Percentiles rank a stretch among this genome's conserved stretches.
Evolutionary conservation across 1,140 invertebrate species (phyloP).

Genomic region (Tetramorium simillimum): DNA sequence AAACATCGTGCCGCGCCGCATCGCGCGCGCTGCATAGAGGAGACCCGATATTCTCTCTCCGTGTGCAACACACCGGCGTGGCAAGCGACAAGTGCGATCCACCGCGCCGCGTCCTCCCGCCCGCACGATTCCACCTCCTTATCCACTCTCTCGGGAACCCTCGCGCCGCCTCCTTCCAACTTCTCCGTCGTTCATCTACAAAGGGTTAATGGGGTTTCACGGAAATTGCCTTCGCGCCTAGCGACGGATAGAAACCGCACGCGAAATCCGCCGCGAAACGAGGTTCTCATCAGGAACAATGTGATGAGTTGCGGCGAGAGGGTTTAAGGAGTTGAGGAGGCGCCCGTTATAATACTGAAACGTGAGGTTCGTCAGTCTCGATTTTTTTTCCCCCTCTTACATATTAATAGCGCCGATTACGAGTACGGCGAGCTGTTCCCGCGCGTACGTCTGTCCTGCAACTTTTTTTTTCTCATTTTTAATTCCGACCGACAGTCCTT

Average conservation of each 20-base stretch:
- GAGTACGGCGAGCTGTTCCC: too few species aligned
- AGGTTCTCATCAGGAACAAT: slow-evolving; percentile 57
- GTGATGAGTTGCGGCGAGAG: slow-evolving; percentile 36
- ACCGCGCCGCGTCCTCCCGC: not conserved
- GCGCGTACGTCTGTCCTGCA: not conserved
- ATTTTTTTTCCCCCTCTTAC: not conserved
- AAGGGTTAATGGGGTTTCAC: slow-evolving; percentile 77
- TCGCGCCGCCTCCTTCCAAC: slow-evolving; percentile 42
- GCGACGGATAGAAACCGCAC: slow-evolving; percentile 71
- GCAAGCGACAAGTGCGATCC: slow-evolving; percentile 73
- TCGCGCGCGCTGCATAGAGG: slow-evolving; percentile 60
- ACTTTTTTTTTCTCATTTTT: not conserved
- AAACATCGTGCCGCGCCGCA: slow-evolving; percentile 64
- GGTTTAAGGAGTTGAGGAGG: slow-evolving; percentile 13
- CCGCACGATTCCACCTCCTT: slow-evolving; percentile 48
- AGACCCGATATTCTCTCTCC: slow-evolving; percentile 38
- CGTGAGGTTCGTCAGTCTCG: slow-evolving; percentile 31
- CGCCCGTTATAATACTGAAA: slow-evolving; percentile 28
- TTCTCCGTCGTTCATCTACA: slow-evolving; percentile 73
- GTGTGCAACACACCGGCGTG: slow-evolving; percentile 54
- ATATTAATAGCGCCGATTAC: slow-evolving; percentile 3
- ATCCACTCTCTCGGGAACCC: slow-evolving; percentile 50
- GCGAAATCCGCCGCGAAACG: slow-evolving; percentile 40
- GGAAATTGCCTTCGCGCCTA: slow-evolving; percentile 77
- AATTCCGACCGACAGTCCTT: not conserved